phyloP scores from a whole-genome alignment of 2,888 invertebrate species.

The Plebejus anna region DNA sequence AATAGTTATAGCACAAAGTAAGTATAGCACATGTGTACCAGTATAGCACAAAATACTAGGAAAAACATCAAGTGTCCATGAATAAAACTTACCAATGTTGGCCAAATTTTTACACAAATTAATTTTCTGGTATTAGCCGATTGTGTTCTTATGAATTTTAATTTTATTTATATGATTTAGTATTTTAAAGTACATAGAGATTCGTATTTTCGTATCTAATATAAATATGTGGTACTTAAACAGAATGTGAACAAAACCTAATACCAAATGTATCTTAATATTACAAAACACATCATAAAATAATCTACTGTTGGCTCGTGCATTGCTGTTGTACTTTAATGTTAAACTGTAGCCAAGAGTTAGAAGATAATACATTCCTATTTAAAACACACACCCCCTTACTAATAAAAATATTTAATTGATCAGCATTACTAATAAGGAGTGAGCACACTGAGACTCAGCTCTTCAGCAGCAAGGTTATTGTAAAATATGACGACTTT shows the following conservation, averaged over 20 bases:
- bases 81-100: slow-evolving; percentile 1
- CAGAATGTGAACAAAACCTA: too few relatives aligned
- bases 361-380: background rate
- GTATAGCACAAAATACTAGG: background rate
- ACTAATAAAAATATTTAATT: background rate
- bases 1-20: background rate
- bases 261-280: background rate
- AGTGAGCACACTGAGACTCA: too few relatives aligned
- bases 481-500: too few relatives aligned
- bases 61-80: background rate
- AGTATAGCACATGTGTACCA: background rate
- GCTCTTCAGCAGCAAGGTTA: too few relatives aligned
- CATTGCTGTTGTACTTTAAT: background rate
- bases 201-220: too few relatives aligned
- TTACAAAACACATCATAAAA: background rate
- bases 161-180: background rate
- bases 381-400: background rate
- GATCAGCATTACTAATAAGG: too few relatives aligned
- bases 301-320: slow-evolving; percentile 7
- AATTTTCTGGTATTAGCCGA: background rate
- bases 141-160: background rate
- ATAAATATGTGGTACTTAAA: too few relatives aligned
- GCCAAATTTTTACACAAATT: background rate
- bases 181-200: too few relatives aligned
- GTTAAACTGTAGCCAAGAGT: slow-evolving; percentile 7